These are phyloP conservation scores for Tylochromis polylepis DNA, from an alignment of 2,113 vertebrate species.

Conservation along the genomic window DNA sequence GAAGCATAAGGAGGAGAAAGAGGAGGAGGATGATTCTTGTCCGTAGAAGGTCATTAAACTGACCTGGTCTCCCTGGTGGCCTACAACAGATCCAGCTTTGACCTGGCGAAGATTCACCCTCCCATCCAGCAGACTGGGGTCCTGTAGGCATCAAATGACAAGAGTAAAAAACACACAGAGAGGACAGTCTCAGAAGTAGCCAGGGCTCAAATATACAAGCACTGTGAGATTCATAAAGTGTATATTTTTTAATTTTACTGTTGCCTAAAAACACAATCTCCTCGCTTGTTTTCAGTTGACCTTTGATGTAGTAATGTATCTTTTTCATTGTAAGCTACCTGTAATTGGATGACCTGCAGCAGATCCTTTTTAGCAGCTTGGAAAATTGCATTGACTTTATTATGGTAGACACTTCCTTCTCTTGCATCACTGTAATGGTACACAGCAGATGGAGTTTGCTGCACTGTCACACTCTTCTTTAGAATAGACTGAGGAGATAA, in stretches of 20 bases:
- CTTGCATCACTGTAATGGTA: constrained; percentile 73
- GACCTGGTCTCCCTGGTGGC: constrained; percentile 91
- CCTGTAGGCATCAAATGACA: constrained; percentile 57
- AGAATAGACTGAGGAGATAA: constrained; percentile 72
- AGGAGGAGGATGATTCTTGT: neutral
- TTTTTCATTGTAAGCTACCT: constrained; percentile 58
- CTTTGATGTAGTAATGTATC: neutral
- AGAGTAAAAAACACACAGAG: neutral
- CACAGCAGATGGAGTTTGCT: constrained; percentile 77
- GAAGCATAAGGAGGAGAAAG: neutral
- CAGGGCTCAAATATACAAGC: neutral
- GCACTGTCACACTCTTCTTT: constrained; percentile 82
- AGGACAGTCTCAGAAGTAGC: neutral
- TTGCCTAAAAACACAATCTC: neutral
- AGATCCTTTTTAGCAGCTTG: constrained; percentile 90
- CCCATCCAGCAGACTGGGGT: constrained; percentile 80
- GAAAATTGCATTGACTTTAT: constrained; percentile 78
- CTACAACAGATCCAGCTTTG: constrained; percentile 83
- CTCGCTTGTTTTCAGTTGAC: neutral
- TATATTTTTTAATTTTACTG: neutral
- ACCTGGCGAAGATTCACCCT: constrained; percentile 85
- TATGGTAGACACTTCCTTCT: constrained; percentile 58
- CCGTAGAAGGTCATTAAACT: neutral
- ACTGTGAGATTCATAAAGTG: neutral
- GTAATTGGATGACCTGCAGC: constrained; percentile 82